Percentiles rank a stretch among this genome's conserved stretches.
Conservation (phyloP, 2,797 vertebrate genomes). For the Paguma larvata region DNA sequence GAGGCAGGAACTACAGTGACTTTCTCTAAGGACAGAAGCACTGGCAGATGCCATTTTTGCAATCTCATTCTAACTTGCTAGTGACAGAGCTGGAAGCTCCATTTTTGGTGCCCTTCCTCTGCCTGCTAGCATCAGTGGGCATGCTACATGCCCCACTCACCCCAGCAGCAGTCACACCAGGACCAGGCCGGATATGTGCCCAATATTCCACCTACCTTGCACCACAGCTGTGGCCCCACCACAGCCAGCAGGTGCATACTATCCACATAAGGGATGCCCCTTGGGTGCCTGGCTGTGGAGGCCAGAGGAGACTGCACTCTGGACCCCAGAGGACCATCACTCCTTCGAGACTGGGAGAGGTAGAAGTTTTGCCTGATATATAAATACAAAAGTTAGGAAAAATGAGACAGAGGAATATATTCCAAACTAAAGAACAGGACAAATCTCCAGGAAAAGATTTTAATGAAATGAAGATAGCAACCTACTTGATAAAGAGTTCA, state of each 20-base stretch:
- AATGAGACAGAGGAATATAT: not conserved
- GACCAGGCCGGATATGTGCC: not conserved
- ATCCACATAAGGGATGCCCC: not conserved
- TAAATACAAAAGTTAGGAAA: not conserved
- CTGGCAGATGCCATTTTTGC: not conserved
- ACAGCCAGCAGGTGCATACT: rapidly evolving
- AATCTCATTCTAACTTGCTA: not conserved
- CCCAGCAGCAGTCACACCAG: not conserved
- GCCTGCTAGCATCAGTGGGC: not conserved
- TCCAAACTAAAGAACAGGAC: not conserved
- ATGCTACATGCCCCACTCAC: no score
- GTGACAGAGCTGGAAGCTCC: not conserved
- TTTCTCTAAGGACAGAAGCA: not conserved
- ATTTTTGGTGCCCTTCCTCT: not conserved
- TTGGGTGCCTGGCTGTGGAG: not conserved
- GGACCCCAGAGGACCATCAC: not conserved
- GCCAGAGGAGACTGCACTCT: not conserved
- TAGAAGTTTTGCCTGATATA: not conserved
- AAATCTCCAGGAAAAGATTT: not conserved
- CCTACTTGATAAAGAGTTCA: not conserved
- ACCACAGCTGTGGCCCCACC: not conserved
- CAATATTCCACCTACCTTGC: not conserved
- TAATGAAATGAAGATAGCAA: not conserved
- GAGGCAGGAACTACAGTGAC: not conserved
- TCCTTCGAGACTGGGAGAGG: not conserved